A percentile compares a stretch with the other conserved stretches of the same genome.
Conservation (phyloP, 2,113 vertebrate genomes). For the Merops nubicus region DNA sequence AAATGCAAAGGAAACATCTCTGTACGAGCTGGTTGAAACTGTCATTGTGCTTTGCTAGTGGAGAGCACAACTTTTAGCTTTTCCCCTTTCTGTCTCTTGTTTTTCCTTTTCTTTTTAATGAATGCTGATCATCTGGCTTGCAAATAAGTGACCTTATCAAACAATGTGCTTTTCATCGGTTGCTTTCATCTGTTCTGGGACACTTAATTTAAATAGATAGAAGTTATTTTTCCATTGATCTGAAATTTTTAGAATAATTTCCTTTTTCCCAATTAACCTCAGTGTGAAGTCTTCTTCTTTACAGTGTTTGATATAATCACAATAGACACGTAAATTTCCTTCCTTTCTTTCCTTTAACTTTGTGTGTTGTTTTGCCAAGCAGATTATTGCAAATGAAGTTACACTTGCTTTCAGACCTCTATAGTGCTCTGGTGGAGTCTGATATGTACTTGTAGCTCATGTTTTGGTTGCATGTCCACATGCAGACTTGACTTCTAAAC, state of each 20-base stretch:
- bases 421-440: neutral
- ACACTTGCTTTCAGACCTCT: neutral
- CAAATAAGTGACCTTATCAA: constrained; percentile 28
- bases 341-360: neutral
- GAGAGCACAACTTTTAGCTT: neutral
- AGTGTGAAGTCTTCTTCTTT: neutral
- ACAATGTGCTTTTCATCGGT: neutral
- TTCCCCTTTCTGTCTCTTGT: neutral
- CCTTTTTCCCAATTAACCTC: constrained; percentile 3
- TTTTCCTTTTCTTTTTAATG: neutral
- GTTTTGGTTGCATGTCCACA: neutral
- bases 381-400: neutral
- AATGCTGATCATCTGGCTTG: neutral
- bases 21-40: neutral
- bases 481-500: neutral
- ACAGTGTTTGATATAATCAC: neutral
- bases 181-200: neutral
- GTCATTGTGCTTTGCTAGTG: neutral
- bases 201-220: constrained; percentile 9
- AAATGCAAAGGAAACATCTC: neutral
- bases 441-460: neutral
- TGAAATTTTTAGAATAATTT: neutral
- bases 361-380: neutral
- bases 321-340: neutral
- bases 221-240: neutral